Evolutionary conservation across 2,797 vertebrate species (phyloP), one percentile per base, ranked within the genome.

Genomic region (Mallotus villosus): DNA sequence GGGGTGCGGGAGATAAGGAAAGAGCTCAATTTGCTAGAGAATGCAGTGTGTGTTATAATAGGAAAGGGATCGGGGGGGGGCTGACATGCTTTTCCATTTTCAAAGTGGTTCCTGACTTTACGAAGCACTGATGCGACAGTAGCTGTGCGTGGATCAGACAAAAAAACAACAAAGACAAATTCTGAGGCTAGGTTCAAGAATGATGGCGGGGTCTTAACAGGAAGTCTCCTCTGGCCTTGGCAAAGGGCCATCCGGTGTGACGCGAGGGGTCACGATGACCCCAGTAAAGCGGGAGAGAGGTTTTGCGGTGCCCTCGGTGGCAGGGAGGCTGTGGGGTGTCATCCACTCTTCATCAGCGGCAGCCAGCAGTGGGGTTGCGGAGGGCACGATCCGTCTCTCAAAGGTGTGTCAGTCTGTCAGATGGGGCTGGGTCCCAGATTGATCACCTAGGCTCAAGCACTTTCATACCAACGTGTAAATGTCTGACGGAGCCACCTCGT

Each of bases 221-320:
- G 55, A 67, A 77, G 68, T 37, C 70, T 70, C 62, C 32, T 71
- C 46, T 55, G 60, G 76, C 46, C 14, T 66, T 37, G 46, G 37
- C 12, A 14, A 11, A 46, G 73, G 41, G 63, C 11, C 63, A 14
- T 58, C 49, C 37, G 24, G 11, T 67, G 70, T 65, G 24, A 51
- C 21, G 21, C 1, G 34, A 17, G 51, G 67, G 74, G 72, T 75
- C 68, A 73, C 25, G 27, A 34, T n/a, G 25, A 27, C 49, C 63
- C 41, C 62, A 64, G 60, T 71, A 51, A 57, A 68, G 58, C 34
- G 63, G 16, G 6, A 37, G 34, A 37, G 2, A 9, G 34, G 6
- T 37, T 37, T 7, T 37, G 12, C 24, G 4, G 62, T 65, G 41
- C n/a, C 21, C 63, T 51, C 62, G 63, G 32, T n/a, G 49, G 34